phyloP scores from a whole-genome alignment of 2,888 invertebrate genomes.

The Synanthedon formicaeformis region DNA sequence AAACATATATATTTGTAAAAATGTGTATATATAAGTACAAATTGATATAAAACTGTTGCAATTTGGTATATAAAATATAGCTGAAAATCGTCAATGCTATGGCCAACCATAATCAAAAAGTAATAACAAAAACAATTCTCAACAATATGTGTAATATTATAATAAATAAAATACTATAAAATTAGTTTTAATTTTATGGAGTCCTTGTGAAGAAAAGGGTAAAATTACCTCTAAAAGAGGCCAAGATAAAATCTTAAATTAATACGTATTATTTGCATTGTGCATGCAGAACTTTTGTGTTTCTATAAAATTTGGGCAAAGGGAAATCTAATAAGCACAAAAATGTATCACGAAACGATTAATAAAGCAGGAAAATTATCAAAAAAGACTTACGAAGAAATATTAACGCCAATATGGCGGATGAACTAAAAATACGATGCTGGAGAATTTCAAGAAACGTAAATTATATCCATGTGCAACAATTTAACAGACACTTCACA shows the following conservation, averaged over 20 bases:
- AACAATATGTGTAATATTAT: no score
- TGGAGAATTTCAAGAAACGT: conserved; percentile 57
- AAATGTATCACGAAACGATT: conserved; percentile 44
- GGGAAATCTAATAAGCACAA: conserved; percentile 50
- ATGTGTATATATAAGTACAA: no score
- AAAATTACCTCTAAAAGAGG: conserved; percentile 54
- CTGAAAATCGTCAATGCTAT: no score
- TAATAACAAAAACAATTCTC: no score
- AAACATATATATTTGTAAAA: no score
- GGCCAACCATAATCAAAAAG: no score
- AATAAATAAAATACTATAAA: no score
- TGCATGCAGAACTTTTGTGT: conserved; percentile 38
- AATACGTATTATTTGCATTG: conserved; percentile 34
- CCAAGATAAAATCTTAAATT: conserved; percentile 48
- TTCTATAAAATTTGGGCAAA: conserved; percentile 63
- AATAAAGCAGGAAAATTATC: conserved; percentile 55
- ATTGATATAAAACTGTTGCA: no score
- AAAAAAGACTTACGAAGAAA: conserved; percentile 69
- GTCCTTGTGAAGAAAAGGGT: conserved; percentile 25
- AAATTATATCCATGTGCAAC: conserved; percentile 52
- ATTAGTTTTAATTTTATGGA: no score
- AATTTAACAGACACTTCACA: conserved; percentile 56
- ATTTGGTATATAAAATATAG: no score
- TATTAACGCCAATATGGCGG: conserved; percentile 79
- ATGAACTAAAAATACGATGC: conserved; percentile 73